Conservation (phyloP, 2,888 invertebrate species). For the Philaethria dido region DNA sequence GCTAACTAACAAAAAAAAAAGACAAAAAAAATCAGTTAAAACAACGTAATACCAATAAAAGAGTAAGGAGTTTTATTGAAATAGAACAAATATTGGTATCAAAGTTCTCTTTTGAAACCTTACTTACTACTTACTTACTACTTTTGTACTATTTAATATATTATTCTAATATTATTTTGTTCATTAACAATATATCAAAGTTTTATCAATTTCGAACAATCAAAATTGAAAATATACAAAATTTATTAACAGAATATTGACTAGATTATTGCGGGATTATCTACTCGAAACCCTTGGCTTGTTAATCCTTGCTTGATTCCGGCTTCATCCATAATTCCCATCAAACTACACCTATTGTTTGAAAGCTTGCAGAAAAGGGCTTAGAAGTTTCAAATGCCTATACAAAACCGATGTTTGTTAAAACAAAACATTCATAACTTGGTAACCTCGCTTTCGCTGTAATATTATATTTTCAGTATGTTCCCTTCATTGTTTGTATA, state of each 20-base stretch:
- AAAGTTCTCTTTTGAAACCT: no score
- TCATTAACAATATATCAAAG: background rate
- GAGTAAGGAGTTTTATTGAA: no score
- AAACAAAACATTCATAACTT: constrained; percentile 4
- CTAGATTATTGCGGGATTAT: background rate
- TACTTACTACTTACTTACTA: no score
- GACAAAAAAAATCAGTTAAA: no score
- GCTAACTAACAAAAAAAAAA: no score
- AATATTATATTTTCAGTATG: constrained; percentile 12
- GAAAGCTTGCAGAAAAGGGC: constrained; percentile 4
- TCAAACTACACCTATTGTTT: constrained; percentile 8
- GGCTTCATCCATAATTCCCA: background rate
- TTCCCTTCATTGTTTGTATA: background rate
- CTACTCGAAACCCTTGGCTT: background rate
- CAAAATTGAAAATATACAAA: background rate
- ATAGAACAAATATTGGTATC: no score
- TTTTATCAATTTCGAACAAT: background rate
- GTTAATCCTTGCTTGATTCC: background rate
- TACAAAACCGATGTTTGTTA: constrained; percentile 5
- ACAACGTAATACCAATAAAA: no score
- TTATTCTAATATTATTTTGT: no score
- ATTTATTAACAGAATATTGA: background rate
- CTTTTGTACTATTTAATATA: no score
- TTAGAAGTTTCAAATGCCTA: constrained; percentile 1
- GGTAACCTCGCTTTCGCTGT: constrained; percentile 12